Evolutionary conservation across 2,888 invertebrate species (phyloP), one percentile per base, ranked within the genome.

Genomic region (Ichneumoninae sp.): DNA sequence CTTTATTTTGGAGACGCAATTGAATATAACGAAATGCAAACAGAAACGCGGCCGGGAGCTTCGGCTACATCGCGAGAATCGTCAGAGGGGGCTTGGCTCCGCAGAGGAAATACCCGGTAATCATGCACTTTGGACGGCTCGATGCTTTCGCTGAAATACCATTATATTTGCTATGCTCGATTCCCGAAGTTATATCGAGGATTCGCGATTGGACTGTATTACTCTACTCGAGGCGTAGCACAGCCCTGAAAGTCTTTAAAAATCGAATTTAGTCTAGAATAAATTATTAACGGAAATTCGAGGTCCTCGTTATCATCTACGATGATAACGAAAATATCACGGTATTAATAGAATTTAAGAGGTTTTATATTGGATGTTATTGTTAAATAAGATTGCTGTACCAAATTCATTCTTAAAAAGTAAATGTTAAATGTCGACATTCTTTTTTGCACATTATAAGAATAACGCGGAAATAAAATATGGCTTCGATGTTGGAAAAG

Each of bases 11-110:
- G 44, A 85, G 86, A 87, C 89, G 87, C 90, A 90, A 92, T 93
- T 91, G 92, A 92, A 93, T 91, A 92, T 93, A 93, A 93, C 93
- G 93, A 93, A 93, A 93, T 92, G 93, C 91, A 93, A 93, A 93
- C 91, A 93, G 87, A 44, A 86, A 77, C 22, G 75, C 50, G 70
- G 77, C 75, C 36, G 13, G 54, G 22, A 76, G 62, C 78, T 40
- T 68, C 33, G 71, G 52, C 19, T 65, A 66, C 70, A 78, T 71
- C 66, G 83, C 30, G 65, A 83, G 70, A 72, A 36, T 66, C 62
- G 65, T 50, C 57, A 62, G 57, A 40, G 50, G 70, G 30, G 47
- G 57, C 30, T 79, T 13, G 89, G 89, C 88, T 88, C 86, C 79
- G 47, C 81, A 85, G 85, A 88, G 81, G 77, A 83, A 81, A 75